Conservation (phyloP, 2,113 vertebrate species). For the Platycercus adscitus region DNA sequence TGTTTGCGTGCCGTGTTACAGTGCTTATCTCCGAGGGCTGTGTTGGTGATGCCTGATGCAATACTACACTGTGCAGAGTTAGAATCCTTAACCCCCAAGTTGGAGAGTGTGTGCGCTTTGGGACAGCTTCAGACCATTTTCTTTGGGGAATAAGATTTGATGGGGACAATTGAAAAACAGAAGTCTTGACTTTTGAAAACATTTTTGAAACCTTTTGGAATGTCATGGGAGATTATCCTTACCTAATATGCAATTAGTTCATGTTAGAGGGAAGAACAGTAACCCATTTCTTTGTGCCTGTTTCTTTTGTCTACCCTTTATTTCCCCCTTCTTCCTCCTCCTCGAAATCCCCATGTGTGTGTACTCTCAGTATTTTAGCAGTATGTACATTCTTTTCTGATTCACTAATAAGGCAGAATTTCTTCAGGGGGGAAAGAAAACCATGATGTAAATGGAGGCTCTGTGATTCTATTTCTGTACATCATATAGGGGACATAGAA, state of each 20-base stretch:
- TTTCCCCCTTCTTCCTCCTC: neutral
- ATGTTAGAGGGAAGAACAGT: neutral
- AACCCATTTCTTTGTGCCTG: neutral
- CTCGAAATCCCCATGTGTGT: neutral
- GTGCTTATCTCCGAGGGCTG: neutral
- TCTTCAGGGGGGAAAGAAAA: neutral
- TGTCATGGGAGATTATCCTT: neutral
- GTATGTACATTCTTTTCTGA: neutral
- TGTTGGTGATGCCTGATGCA: neutral
- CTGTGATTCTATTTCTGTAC: neutral
- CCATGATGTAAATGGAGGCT: neutral
- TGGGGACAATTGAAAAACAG: neutral
- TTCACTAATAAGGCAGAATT: neutral
- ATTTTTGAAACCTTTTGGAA: neutral
- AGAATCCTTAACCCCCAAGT: neutral
- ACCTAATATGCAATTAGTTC: neutral
- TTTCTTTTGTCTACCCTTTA: neutral
- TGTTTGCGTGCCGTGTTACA: neutral
- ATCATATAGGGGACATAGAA: neutral
- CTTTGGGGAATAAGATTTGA: neutral
- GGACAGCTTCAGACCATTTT: neutral
- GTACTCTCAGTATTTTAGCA: neutral
- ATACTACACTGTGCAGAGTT: neutral
- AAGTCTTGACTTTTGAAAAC: neutral
- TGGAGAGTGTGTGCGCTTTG: accelerated